These are phyloP conservation scores for Tetraodon nigroviridis DNA, from an alignment of 2,113 vertebrate genomes.

Conservation along the genomic window DNA sequence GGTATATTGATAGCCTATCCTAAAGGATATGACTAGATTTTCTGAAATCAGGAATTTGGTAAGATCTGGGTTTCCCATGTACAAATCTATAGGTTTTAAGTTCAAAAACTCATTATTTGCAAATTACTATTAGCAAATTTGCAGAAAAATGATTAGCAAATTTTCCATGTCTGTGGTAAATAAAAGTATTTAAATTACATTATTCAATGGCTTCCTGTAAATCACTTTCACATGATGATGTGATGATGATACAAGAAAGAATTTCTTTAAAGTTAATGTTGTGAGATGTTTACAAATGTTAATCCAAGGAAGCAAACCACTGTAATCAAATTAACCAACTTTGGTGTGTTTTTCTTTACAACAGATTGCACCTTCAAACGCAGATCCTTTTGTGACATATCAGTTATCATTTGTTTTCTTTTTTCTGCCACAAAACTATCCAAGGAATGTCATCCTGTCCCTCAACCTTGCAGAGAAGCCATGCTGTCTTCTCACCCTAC, in stretches of 20 bases:
- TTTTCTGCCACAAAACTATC: constrained; percentile 67
- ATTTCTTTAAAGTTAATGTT: constrained; percentile 6
- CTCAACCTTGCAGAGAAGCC: constrained; percentile 52
- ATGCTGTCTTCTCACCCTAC: constrained; percentile 58
- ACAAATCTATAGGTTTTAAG: constrained; percentile 19
- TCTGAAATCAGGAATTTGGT: too few relatives aligned
- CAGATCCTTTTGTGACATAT: constrained; percentile 9
- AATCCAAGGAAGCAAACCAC: too few relatives aligned
- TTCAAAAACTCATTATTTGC: constrained; percentile 28
- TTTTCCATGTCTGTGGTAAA: too few relatives aligned
- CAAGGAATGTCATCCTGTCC: constrained; percentile 70
- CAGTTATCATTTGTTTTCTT: constrained; percentile 37
- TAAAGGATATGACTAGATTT: not conserved
- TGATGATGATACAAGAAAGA: not conserved
- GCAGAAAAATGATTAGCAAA: too few relatives aligned
- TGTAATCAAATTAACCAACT: too few relatives aligned
- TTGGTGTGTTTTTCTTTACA: not conserved
- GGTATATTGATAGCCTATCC: not conserved
- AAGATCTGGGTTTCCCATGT: constrained; percentile 36
- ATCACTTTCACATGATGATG: not conserved
- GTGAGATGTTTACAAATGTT: too few relatives aligned
- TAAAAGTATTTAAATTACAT: too few relatives aligned
- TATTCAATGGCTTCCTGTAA: constrained; percentile 30
- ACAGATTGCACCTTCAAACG: constrained; percentile 8
- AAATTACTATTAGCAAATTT: too few relatives aligned